These are phyloP conservation scores for Diarsia brunnea DNA, from an alignment of 2,888 invertebrate genomes.

Conservation along the genomic window DNA sequence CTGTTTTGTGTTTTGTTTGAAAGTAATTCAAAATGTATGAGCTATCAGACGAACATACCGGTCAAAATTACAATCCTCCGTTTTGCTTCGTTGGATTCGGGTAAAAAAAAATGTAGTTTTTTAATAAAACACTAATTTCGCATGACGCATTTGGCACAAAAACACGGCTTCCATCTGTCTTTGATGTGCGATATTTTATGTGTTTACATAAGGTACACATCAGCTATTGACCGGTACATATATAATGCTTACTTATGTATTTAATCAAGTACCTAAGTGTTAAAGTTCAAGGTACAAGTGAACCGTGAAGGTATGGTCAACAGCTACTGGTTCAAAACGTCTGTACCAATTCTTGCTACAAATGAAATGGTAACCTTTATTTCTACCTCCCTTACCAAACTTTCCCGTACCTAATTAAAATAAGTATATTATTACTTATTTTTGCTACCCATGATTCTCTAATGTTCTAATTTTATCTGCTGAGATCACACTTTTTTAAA, in stretches of 20 bases:
- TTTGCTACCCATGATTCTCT: not conserved
- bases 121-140: not conserved
- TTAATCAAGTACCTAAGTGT: not conserved
- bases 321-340: not conserved
- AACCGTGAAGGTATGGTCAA: not conserved
- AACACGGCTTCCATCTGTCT: not conserved
- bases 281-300: slow-evolving; percentile 2
- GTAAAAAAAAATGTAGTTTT: not conserved
- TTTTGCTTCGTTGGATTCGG: too few species aligned
- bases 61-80: too few species aligned
- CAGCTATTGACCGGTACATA: not conserved
- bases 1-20: too few species aligned
- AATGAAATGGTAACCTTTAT: not conserved
- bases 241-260: too few species aligned
- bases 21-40: too few species aligned
- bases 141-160: not conserved
- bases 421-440: not conserved
- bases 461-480: not conserved
- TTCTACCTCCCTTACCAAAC: not conserved
- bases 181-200: not conserved
- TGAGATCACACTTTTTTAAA: not conserved
- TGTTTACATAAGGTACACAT: not conserved
- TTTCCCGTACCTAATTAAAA: not conserved
- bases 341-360: not conserved
- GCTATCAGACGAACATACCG: too few species aligned